Evolutionary conservation across 2,888 invertebrate species (phyloP), one percentile per base, ranked within the genome.

Genomic region (Agrochola lychnidis): DNA sequence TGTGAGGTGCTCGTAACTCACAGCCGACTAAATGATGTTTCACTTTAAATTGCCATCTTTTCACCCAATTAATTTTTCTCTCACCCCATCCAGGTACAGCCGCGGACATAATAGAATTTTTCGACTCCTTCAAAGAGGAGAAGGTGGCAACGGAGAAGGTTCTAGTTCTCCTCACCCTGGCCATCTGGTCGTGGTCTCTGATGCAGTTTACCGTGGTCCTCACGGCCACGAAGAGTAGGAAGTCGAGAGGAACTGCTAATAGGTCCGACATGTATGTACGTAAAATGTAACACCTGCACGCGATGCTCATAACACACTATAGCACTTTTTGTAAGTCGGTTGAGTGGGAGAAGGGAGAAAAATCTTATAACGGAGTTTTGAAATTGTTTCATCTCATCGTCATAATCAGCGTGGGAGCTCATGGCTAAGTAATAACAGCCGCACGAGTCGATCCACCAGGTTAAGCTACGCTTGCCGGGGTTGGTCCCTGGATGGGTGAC

Each of bases 21-120:
- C 48, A 48, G 5, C 6, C 16, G 48, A 48, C 14, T 14, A 14
- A 12, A 12, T 5, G 5, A 48, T 48, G 48, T 48, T 48, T 48
- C 48, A 48, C 48, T 14, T 45, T 14, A 45, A 14, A 14, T 45
- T 12, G 45, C 1, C 48, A 16, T 48, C 16, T 48, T 48, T 48
- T 14, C 19, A 51, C 7, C 19, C 16, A 42, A 40, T 19, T 4
- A 6, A 22, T 19, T 3, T 48, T 16, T n/a, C 4, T 19, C 2
- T 63, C 2, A 10, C 6, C 25, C 48, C 75, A 25, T 45, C 16
- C 91, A 97, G 99, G 99, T 48, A 99, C 99, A 0, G 99, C 99
- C 0, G 99, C 99, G 0, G 99, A 99, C 93, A 99, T 99, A 72
- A 99, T 99, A 71, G 99, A 99, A 94, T 99, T 99, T 96, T 99